Percentiles rank a stretch among this genome's conserved stretches.
phyloP scores from a whole-genome alignment of 1,140 invertebrate genomes.

The Orius insidiosus region DNA sequence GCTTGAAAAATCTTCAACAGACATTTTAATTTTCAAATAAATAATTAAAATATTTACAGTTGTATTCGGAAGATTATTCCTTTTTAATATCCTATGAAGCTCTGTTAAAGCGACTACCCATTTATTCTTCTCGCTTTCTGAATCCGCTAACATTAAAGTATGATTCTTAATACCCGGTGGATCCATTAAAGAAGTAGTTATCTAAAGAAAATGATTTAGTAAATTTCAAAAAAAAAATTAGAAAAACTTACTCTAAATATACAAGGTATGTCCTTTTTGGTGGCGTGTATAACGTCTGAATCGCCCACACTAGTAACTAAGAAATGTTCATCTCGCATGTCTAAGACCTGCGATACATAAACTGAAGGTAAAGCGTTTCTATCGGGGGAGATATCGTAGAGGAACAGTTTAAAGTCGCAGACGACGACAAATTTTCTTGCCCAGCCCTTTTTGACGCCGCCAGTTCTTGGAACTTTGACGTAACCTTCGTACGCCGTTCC shows the following conservation, averaged over 20 bases:
- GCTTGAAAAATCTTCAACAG: slow-evolving; percentile 59
- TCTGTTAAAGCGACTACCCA: slow-evolving; percentile 97
- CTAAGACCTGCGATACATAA: slow-evolving; percentile 75
- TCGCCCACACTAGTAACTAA: slow-evolving; percentile 86
- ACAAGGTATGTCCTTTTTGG: slow-evolving; percentile 96
- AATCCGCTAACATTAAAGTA: slow-evolving; percentile 88
- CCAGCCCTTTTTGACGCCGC: slow-evolving; percentile 97
- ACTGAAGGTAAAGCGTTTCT: slow-evolving; percentile 73
- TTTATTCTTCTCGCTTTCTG: slow-evolving; percentile 90
- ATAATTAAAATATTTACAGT: slow-evolving; percentile 39
- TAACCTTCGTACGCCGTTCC: slow-evolving; percentile 96
- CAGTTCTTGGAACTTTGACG: slow-evolving; percentile 87
- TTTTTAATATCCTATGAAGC: slow-evolving; percentile 87
- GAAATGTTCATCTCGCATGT: slow-evolving; percentile 94
- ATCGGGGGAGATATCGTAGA: slow-evolving; percentile 92
- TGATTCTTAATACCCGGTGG: slow-evolving; percentile 67
- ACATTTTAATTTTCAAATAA: slow-evolving; percentile 7
- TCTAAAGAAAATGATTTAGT: slow-evolving; percentile 34
- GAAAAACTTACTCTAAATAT: slow-evolving; percentile 91
- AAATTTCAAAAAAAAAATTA: no score
- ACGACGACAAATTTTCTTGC: slow-evolving; percentile 94
- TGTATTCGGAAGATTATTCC: slow-evolving; percentile 88
- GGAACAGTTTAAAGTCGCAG: slow-evolving; percentile 97
- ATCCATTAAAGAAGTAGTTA: slow-evolving; percentile 81
- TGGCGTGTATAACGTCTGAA: slow-evolving; percentile 97